phyloP scores from a whole-genome alignment of 2,113 vertebrate species.

The Oostethus manadensis region DNA sequence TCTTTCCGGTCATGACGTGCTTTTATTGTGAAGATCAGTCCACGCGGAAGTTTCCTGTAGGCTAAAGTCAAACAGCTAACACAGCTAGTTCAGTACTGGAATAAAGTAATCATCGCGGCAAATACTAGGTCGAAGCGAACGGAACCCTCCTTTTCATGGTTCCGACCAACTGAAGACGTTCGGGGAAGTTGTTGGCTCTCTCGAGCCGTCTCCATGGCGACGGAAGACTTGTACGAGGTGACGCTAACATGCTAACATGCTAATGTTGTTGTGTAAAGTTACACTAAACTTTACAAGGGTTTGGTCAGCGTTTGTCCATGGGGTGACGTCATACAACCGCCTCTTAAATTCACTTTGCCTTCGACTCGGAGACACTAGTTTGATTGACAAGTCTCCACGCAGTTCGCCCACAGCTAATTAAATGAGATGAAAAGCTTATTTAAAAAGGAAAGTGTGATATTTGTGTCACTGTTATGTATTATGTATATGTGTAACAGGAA shows the following conservation, averaged over 20 bases:
- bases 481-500: neutral
- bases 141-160: slow-evolving; percentile 12
- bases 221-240: slow-evolving; percentile 73
- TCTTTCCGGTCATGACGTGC: neutral
- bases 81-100: neutral
- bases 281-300: neutral
- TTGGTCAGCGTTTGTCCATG: neutral
- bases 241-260: slow-evolving; percentile 40
- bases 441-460: neutral
- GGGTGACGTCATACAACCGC: neutral
- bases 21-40: slow-evolving; percentile 39
- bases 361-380: neutral
- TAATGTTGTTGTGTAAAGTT: slow-evolving; percentile 10
- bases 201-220: slow-evolving; percentile 61
- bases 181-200: slow-evolving; percentile 23
- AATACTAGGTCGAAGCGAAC: neutral
- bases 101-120: neutral
- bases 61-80: slow-evolving; percentile 25
- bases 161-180: slow-evolving; percentile 19
- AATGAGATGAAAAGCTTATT: too few species aligned
- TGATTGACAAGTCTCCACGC: too few species aligned
- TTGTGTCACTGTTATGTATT: neutral
- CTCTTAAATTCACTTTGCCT: neutral
- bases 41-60: slow-evolving; percentile 5
- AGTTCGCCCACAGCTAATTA: neutral